Percentiles rank a stretch among this genome's conserved stretches.
Evolutionary conservation across 2,113 vertebrate genomes (phyloP).

Genomic region (Vanacampus margaritifer): DNA sequence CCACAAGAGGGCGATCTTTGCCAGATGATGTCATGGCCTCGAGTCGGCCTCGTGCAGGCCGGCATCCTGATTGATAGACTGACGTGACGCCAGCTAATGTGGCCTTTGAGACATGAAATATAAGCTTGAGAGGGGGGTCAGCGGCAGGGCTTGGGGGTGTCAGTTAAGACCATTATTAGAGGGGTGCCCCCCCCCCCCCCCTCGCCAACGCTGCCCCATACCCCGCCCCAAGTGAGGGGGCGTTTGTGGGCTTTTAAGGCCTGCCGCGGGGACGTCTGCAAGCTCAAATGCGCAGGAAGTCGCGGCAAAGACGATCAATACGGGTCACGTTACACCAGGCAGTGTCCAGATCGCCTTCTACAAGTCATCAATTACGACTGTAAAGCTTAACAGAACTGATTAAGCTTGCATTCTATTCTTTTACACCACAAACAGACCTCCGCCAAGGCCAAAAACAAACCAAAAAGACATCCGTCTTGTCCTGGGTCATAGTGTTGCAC

Average conservation of each 20-base stretch:
- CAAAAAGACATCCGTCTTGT: neutral
- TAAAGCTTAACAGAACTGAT: neutral
- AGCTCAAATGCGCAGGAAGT: constrained; percentile 67
- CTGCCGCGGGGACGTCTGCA: constrained; percentile 44
- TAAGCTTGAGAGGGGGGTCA: neutral
- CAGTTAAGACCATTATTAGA: constrained; percentile 4
- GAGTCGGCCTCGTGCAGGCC: constrained; percentile 27
- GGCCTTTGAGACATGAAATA: constrained; percentile 28
- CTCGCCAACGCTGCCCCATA: neutral
- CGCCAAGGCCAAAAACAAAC: neutral
- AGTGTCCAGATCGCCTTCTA: constrained; percentile 38
- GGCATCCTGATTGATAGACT: constrained; percentile 23
- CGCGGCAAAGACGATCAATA: constrained; percentile 66
- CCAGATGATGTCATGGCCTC: constrained; percentile 46
- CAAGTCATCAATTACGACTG: constrained; percentile 35
- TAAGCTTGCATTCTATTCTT: neutral
- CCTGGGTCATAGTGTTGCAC: no score
- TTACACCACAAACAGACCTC: neutral
- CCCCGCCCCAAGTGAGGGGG: neutral
- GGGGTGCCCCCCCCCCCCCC: neutral
- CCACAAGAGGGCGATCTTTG: constrained; percentile 40
- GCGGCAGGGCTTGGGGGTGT: neutral
- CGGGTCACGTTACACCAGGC: constrained; percentile 57
- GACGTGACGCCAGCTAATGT: constrained; percentile 31
- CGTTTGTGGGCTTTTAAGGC: constrained; percentile 52